A percentile compares a stretch with the other conserved stretches of the same genome.
These are phyloP conservation scores for Mythimna albipuncta DNA, from an alignment of 2,888 invertebrate species.

Conservation along the genomic window DNA sequence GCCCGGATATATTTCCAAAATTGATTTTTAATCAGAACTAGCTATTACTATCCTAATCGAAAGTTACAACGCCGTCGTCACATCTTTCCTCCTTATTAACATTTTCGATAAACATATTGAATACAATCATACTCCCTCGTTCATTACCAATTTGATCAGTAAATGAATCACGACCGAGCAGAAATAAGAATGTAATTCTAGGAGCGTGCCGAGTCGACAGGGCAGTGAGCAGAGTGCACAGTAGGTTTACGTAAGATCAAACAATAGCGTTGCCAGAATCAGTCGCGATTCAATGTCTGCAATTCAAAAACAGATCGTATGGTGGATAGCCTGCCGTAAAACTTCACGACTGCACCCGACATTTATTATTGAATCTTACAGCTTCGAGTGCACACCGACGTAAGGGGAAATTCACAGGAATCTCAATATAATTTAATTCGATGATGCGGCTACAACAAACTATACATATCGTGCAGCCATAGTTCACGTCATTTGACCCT, in stretches of 20 bases:
- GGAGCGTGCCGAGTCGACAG: constrained; percentile 69
- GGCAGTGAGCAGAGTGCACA: constrained; percentile 76
- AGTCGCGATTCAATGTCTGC: constrained; percentile 31
- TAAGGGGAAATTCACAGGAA: constrained; percentile 33
- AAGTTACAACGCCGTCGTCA: constrained; percentile 66
- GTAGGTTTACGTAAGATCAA: constrained; percentile 63
- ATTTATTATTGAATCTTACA: constrained; percentile 53
- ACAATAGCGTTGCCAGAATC: constrained; percentile 54
- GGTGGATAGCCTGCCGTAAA: constrained; percentile 43
- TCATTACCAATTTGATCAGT: constrained; percentile 68
- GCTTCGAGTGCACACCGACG: constrained; percentile 40
- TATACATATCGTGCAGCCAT: constrained; percentile 35
- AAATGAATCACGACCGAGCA: constrained; percentile 60
- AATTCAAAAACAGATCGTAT: constrained; percentile 21
- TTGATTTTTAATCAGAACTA: constrained; percentile 74
- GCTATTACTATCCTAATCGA: constrained; percentile 77
- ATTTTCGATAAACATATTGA: constrained; percentile 51
- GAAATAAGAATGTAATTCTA: constrained; percentile 52
- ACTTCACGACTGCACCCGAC: constrained; percentile 45
- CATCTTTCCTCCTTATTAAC: constrained; percentile 28
- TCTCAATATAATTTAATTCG: constrained; percentile 37
- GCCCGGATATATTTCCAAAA: constrained; percentile 72
- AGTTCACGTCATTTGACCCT: constrained; percentile 11
- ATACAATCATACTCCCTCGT: constrained; percentile 52
- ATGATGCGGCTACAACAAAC: constrained; percentile 30